A percentile compares a stretch with the other conserved stretches of the same genome.
Conservation (phyloP, 2,113 vertebrate genomes). For the Callopanchax toddi region DNA sequence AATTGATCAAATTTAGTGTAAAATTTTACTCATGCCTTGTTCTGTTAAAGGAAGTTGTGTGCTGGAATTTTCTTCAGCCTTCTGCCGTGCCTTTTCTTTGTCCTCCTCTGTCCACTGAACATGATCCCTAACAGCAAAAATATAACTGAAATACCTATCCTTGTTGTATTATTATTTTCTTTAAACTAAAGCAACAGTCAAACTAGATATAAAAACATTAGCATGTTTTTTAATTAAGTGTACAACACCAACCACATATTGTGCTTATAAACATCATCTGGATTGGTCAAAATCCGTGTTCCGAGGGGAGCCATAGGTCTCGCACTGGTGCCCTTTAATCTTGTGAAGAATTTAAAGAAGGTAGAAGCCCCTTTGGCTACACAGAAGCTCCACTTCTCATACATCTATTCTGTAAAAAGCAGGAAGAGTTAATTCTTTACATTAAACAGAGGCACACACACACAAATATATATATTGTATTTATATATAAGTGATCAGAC, state of each 20-base stretch:
- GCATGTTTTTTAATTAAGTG: too few relatives aligned
- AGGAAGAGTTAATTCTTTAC: conserved; percentile 3
- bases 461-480: too few relatives aligned
- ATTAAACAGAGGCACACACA: too few relatives aligned
- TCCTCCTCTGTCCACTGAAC: conserved; percentile 91
- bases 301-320: conserved; percentile 86
- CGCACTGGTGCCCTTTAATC: conserved; percentile 69
- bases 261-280: conserved; percentile 87
- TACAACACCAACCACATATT: conserved; percentile 88
- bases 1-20: not conserved
- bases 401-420: conserved; percentile 69
- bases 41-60: conserved; percentile 78
- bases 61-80: conserved; percentile 83
- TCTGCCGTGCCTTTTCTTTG: conserved; percentile 80
- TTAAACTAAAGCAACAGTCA: not conserved
- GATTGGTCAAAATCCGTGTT: conserved; percentile 86
- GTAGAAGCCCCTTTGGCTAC: conserved; percentile 66
- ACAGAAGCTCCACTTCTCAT: conserved; percentile 70
- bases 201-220: not conserved
- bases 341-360: conserved; percentile 65
- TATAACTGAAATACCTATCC: conserved; percentile 4
- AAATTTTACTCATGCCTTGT: conserved; percentile 78
- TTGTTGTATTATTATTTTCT: not conserved
- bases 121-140: conserved; percentile 86
- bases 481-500: too few relatives aligned